Evolutionary conservation across 2,797 vertebrate species (phyloP).

Genomic region (Hyperoplus lanceolatus): DNA sequence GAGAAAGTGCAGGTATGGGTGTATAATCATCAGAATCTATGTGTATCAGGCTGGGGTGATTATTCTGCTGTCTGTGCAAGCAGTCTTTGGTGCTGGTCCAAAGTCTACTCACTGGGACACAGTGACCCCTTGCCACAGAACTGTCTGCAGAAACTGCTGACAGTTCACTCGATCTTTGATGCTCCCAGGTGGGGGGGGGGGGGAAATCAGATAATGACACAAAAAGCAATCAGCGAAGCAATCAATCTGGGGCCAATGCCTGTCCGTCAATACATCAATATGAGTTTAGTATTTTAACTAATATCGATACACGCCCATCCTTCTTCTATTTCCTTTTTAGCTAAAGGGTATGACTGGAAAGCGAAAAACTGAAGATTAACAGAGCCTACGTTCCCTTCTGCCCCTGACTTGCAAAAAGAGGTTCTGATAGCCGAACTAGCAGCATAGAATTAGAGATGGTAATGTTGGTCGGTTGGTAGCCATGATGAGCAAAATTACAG

Average conservation of each 20-base stretch:
- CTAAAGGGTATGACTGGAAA: neutral
- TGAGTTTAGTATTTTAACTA: slow-evolving; percentile 25
- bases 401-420: neutral
- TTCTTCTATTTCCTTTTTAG: too few species aligned
- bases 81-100: slow-evolving; percentile 17
- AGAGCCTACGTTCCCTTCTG: neutral
- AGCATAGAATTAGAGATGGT: neutral
- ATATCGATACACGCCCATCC: too few species aligned
- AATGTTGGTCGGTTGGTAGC: neutral
- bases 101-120: slow-evolving; percentile 29
- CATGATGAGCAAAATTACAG: neutral
- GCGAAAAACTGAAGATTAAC: neutral
- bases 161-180: slow-evolving; percentile 23
- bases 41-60: slow-evolving; percentile 8
- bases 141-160: slow-evolving; percentile 56
- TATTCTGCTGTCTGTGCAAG: slow-evolving; percentile 25
- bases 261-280: slow-evolving; percentile 50
- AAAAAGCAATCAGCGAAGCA: slow-evolving; percentile 50
- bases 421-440: neutral
- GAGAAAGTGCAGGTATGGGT: slow-evolving; percentile 6
- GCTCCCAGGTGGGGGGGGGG: neutral
- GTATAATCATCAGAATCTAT: slow-evolving; percentile 16
- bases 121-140: slow-evolving; percentile 48
- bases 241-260: slow-evolving; percentile 32
- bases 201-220: slow-evolving; percentile 57